Percentiles rank a stretch among this genome's conserved stretches.
These are phyloP conservation scores for Hyles euphorbiae DNA, from an alignment of 1,140 invertebrate genomes.

Conservation along the genomic window DNA sequence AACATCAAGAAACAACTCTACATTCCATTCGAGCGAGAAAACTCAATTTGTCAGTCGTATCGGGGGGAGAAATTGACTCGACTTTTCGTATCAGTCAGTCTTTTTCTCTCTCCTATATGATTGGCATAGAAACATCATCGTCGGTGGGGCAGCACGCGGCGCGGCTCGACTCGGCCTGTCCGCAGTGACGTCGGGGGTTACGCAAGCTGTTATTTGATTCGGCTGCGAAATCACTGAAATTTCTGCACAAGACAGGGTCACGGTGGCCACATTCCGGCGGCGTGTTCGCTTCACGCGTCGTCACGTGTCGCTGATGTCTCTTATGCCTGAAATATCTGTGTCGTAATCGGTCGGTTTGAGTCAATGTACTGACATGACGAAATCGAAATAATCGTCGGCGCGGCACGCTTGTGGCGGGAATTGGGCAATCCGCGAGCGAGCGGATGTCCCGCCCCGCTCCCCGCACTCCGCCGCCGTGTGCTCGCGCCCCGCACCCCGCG, in stretches of 20 bases:
- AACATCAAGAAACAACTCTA: constrained; percentile 29
- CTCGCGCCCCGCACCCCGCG: background rate
- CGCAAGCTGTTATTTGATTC: constrained; percentile 59
- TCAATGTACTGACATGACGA: constrained; percentile 50
- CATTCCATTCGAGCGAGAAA: constrained; percentile 39
- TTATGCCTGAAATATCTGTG: constrained; percentile 39
- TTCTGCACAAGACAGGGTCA: constrained; percentile 59
- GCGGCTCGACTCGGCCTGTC: constrained; percentile 31
- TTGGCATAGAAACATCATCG: constrained; percentile 44
- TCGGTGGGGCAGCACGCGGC: too few relatives aligned
- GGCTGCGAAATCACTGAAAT: constrained; percentile 69
- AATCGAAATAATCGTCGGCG: constrained; percentile 42
- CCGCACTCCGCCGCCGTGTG: constrained; percentile 15
- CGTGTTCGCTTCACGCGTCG: background rate
- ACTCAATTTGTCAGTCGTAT: constrained; percentile 50
- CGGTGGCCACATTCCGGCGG: background rate
- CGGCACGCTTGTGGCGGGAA: constrained; percentile 45
- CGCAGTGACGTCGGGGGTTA: constrained; percentile 68
- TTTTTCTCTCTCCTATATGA: constrained; percentile 74
- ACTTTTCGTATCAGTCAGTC: constrained; percentile 63
- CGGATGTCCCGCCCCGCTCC: constrained; percentile 39
- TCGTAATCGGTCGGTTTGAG: constrained; percentile 53
- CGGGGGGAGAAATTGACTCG: constrained; percentile 64
- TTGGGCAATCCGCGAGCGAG: constrained; percentile 64
- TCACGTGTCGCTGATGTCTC: constrained; percentile 1